Percentiles rank a stretch among this genome's conserved stretches.
These are phyloP conservation scores for Apodemus speciosus DNA, from an alignment of 2,113 vertebrate genomes.

Conservation along the genomic window DNA sequence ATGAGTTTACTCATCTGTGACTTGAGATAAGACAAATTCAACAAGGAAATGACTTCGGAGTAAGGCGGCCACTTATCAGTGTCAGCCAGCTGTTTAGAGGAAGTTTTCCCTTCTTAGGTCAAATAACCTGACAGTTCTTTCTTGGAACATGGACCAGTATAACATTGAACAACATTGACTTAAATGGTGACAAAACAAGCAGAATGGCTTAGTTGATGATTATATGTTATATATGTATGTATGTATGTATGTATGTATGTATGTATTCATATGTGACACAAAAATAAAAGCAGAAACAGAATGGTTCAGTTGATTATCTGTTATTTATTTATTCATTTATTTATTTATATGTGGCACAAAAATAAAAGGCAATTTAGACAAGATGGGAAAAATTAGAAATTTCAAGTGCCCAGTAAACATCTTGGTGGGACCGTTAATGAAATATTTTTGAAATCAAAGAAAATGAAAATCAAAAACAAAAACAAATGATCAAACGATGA, in stretches of 20 bases:
- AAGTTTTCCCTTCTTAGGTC: background rate
- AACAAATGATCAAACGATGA: background rate
- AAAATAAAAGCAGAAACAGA: background rate
- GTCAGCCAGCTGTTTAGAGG: background rate
- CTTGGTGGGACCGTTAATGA: background rate
- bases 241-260: too few relatives aligned
- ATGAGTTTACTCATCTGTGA: background rate
- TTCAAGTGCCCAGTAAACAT: background rate
- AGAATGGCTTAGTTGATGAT: background rate
- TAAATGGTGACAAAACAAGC: background rate
- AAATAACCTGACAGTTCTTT: background rate
- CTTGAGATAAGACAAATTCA: background rate
- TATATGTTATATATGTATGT: background rate
- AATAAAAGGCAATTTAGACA: background rate
- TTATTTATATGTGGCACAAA: background rate
- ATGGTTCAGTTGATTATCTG: background rate
- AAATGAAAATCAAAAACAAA: background rate
- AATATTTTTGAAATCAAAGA: background rate
- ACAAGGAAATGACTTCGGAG: conserved; percentile 24
- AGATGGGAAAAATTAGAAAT: background rate
- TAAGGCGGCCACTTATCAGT: background rate
- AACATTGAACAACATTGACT: background rate
- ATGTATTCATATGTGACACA: too few relatives aligned
- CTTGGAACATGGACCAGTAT: background rate
- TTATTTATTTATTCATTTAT: background rate